phyloP scores from a whole-genome alignment of 2,797 vertebrate species.

The Distichodus sexfasciatus region DNA sequence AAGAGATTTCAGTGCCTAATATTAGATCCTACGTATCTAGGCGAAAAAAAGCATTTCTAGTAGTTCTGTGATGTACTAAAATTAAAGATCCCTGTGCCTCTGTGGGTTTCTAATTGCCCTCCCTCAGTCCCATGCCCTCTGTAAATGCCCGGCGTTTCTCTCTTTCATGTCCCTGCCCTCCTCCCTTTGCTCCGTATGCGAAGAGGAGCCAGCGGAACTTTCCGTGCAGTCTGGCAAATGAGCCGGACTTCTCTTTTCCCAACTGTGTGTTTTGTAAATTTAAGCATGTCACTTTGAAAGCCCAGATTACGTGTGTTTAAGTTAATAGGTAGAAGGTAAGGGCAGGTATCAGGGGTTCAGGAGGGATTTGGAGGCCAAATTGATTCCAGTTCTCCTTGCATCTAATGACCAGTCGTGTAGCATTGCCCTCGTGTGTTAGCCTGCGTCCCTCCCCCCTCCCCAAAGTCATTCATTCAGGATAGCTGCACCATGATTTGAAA shows the following conservation, averaged over 20 bases:
- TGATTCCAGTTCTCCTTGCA: slow-evolving; percentile 90
- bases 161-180: slow-evolving; percentile 56
- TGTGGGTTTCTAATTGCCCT: slow-evolving; percentile 10
- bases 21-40: neutral
- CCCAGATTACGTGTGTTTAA: slow-evolving; percentile 86
- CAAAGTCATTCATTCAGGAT: slow-evolving; percentile 64
- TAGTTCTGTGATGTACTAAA: slow-evolving; percentile 7
- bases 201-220: slow-evolving; percentile 55
- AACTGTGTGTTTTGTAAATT: slow-evolving; percentile 71
- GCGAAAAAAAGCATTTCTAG: neutral
- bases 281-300: slow-evolving; percentile 73
- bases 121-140: neutral
- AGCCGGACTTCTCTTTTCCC: slow-evolving; percentile 61
- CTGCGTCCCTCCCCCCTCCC: slow-evolving; percentile 6
- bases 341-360: slow-evolving; percentile 86
- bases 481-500: slow-evolving; percentile 69
- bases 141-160: slow-evolving; percentile 34
- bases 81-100: slow-evolving; percentile 24
- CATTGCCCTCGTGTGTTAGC: slow-evolving; percentile 57
- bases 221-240: slow-evolving; percentile 69
- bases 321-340: slow-evolving; percentile 87
- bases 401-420: slow-evolving; percentile 83
- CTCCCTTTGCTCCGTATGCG: slow-evolving; percentile 59
- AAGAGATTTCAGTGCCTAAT: slow-evolving; percentile 24
- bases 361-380: slow-evolving; percentile 93